Conservation (phyloP, 2,113 vertebrate species). For the Aptenodytes patagonicus region DNA sequence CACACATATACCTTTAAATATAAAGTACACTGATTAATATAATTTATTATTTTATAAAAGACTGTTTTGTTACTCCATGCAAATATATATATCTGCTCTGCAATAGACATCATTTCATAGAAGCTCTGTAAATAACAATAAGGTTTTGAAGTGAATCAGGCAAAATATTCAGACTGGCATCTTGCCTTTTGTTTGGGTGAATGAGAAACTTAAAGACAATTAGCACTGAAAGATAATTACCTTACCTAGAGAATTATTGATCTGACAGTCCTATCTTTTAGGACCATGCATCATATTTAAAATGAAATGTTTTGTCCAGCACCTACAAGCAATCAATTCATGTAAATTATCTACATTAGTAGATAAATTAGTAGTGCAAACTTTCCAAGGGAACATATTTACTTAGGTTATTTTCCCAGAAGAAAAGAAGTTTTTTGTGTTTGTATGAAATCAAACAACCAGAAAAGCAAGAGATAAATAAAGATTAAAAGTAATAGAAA, state of each 20-base stretch:
- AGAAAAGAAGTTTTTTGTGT: background rate
- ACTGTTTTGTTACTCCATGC: background rate
- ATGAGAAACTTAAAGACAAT: slow-evolving; percentile 33
- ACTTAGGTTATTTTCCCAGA: background rate
- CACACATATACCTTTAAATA: background rate
- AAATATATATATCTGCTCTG: background rate
- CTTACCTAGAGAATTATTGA: slow-evolving; percentile 43
- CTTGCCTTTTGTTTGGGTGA: slow-evolving; percentile 19
- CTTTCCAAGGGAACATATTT: background rate
- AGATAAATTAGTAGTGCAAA: background rate
- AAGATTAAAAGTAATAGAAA: background rate
- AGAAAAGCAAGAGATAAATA: background rate
- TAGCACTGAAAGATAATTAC: slow-evolving; percentile 49
- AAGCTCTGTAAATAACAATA: background rate
- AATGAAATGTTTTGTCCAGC: slow-evolving; percentile 13
- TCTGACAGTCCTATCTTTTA: slow-evolving; percentile 43
- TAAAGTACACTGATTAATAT: background rate
- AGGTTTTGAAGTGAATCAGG: background rate
- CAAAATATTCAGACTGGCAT: background rate
- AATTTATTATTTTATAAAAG: background rate
- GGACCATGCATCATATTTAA: slow-evolving; percentile 11
- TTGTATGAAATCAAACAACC: background rate
- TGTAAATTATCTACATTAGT: slow-evolving; percentile 7
- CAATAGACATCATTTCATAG: background rate
- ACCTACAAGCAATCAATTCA: background rate